phyloP scores from a whole-genome alignment of 2,797 vertebrate genomes.

The Ceryle rudis region DNA sequence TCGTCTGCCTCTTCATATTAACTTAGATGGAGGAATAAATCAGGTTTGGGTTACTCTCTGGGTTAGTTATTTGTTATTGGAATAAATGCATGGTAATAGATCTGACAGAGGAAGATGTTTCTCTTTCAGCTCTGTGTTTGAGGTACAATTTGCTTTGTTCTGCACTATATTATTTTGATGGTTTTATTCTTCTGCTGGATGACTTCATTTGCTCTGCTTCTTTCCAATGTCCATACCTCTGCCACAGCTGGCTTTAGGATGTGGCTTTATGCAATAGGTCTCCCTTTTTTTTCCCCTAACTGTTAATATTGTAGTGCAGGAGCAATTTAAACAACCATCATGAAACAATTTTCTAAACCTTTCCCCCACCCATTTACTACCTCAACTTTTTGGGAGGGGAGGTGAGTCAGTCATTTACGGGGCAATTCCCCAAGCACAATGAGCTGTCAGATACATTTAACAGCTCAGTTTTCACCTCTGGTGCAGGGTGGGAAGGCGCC shows the following conservation, averaged over 20 bases:
- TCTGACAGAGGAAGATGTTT: slow-evolving; percentile 62
- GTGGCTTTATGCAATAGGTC: neutral
- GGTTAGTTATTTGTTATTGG: slow-evolving; percentile 67
- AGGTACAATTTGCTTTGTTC: slow-evolving; percentile 70
- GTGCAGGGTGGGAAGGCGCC: neutral
- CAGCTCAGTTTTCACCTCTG: neutral
- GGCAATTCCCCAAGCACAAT: neutral
- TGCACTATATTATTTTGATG: slow-evolving; percentile 54
- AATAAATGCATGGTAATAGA: slow-evolving; percentile 53
- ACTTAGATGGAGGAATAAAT: slow-evolving; percentile 65
- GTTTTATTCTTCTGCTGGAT: slow-evolving; percentile 13
- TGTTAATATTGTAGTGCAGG: neutral
- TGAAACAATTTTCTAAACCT: slow-evolving; percentile 36
- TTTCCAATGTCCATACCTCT: neutral
- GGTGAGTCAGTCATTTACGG: neutral
- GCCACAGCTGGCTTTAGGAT: slow-evolving; percentile 36
- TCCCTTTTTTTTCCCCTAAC: neutral
- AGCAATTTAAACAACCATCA: slow-evolving; percentile 22
- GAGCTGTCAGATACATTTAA: slow-evolving; percentile 5
- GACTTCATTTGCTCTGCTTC: slow-evolving; percentile 62
- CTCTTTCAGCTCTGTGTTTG: slow-evolving; percentile 47
- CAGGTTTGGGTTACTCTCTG: slow-evolving; percentile 51
- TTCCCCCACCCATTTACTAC: neutral
- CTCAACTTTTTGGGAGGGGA: neutral
- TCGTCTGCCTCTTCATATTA: slow-evolving; percentile 51